phyloP scores from a whole-genome alignment of 2,888 invertebrate species.

The Scelioninae gen. 1 region DNA sequence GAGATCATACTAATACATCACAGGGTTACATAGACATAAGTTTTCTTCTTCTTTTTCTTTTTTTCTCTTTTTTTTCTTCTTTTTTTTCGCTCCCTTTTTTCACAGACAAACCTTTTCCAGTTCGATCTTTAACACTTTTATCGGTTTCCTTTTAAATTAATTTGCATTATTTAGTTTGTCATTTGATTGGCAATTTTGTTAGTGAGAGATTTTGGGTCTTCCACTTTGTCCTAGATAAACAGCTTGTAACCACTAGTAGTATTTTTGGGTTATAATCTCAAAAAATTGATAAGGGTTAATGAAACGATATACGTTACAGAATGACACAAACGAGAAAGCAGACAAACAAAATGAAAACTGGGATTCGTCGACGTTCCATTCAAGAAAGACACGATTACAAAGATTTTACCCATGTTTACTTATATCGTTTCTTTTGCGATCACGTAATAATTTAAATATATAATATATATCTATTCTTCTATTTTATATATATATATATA shows the following conservation, averaged over 20 bases:
- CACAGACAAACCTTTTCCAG: constrained; percentile 66
- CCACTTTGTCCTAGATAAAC: constrained; percentile 73
- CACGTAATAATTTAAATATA: constrained; percentile 64
- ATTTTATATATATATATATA: constrained; percentile 36
- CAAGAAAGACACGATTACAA: constrained; percentile 43
- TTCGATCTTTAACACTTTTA: constrained; percentile 48
- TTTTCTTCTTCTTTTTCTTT: constrained; percentile 73
- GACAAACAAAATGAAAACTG: constrained; percentile 34
- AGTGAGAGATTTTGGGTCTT: not conserved
- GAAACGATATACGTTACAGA: constrained; percentile 62
- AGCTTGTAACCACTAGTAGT: constrained; percentile 84
- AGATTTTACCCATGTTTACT: constrained; percentile 33
- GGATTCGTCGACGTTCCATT: constrained; percentile 34
- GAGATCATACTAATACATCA: constrained; percentile 85
- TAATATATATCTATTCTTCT: constrained; percentile 62
- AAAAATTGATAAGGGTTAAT: constrained; percentile 69
- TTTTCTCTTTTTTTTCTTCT: constrained; percentile 53
- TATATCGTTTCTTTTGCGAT: constrained; percentile 36
- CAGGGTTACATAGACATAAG: constrained; percentile 84
- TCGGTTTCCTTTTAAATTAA: constrained; percentile 46
- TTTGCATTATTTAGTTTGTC: constrained; percentile 21
- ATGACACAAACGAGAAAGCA: constrained; percentile 61
- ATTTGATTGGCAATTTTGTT: constrained; percentile 23
- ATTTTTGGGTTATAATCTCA: constrained; percentile 83
- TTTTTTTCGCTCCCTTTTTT: constrained; percentile 46